Evolutionary conservation across 2,113 vertebrate species (phyloP), one percentile per base, ranked within the genome.

Genomic region (Erythrocercus mccallii): DNA sequence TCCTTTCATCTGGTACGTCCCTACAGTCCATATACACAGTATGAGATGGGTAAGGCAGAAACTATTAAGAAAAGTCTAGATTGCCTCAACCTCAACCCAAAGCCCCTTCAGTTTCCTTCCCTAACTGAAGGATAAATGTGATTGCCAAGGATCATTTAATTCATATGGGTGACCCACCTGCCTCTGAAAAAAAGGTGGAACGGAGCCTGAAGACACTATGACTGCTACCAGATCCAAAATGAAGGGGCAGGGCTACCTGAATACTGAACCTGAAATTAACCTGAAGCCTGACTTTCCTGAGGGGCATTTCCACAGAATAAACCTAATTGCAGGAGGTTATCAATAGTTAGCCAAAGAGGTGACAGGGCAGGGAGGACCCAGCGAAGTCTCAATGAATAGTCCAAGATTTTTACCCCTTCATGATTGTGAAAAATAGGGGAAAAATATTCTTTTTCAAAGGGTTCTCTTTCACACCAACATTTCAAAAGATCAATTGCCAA

Each of bases 401-500:
- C 57, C 42, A 37, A 58, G 44, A 60, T 70, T 93, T 77, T 86
- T 81, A 15, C 33, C 33, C 23, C 28, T 68, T 60, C 40, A 51
- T 9, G 30, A 37, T 20, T 21, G 33, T 86, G 62, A 89, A 90
- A 88, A 45, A 76, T 2, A 86, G 31, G 50, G 15, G 42, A 35
- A 48, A 65, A 72, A 42, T 72, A 23, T 3, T 73, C 19, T 47
- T 90, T 69, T 85, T 83, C 38, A 28, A 51, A 50, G 51, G 57
- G 50, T 78, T 93, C 56, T 42, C 37, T 96, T 97, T 96, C 80
- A 79, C 60, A 80, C 17, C 25, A 73, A 69, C 48, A 58, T 86
- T 90, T 69, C n/a, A 68, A 66, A 92, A 95, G 81, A 78, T 47
- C 35, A 87, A 58, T 8, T 94, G 86, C 77, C 89, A 97, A 97